Conservation (phyloP, 2,888 invertebrate genomes). For the Emmelina monodactyla region DNA sequence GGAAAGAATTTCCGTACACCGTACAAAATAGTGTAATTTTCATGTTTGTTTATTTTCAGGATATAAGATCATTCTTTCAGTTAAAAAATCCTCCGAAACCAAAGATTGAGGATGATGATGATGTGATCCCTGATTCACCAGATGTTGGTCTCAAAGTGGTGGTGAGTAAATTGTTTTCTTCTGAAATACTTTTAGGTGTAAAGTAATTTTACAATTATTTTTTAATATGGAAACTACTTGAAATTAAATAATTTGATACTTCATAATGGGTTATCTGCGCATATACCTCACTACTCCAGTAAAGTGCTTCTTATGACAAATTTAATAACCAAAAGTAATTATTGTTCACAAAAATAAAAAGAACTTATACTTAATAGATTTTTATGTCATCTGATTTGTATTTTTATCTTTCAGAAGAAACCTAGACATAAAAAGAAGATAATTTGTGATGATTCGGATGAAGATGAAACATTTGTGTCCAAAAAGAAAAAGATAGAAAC, state of each 20-base stretch:
- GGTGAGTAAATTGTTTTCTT: no score
- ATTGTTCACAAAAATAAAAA: constrained; percentile 6
- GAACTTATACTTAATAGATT: constrained; percentile 2
- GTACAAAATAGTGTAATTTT: no score
- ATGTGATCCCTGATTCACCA: constrained; percentile 66
- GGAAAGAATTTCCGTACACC: no score
- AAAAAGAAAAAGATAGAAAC: constrained; percentile 20
- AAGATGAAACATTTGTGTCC: constrained; percentile 28
- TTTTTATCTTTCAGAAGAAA: constrained; percentile 30
- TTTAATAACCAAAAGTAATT: constrained; percentile 12
- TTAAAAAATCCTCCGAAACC: constrained; percentile 26
- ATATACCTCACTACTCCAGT: background rate
- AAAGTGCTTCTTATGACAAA: constrained; percentile 3
- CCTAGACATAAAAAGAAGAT: constrained; percentile 30
- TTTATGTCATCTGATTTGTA: no score
- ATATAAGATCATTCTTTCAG: constrained; percentile 70
- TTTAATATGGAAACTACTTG: no score
- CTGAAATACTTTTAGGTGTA: no score
- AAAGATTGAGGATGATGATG: constrained; percentile 60
- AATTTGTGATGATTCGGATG: constrained; percentile 44
- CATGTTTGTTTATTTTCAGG: constrained; percentile 46
- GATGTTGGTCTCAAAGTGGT: constrained; percentile 56
- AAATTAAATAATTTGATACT: no score
- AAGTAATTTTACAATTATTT: no score
- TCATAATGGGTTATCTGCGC: constrained; percentile 1